Conservation (phyloP, 2,888 invertebrate species). For the Phortica okadai region DNA sequence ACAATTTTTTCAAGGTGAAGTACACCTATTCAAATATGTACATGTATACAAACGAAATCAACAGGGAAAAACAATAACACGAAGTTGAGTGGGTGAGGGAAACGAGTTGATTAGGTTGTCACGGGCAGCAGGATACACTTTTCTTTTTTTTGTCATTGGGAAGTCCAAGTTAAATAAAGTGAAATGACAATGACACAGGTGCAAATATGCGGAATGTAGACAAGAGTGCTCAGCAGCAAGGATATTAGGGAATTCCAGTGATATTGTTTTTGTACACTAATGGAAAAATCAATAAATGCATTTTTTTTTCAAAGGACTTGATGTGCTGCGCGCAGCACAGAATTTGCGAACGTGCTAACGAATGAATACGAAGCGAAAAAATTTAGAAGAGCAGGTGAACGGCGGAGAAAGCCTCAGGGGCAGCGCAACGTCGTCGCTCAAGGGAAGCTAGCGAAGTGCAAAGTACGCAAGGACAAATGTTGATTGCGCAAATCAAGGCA, state of each 20-base stretch:
- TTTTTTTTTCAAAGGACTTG: background rate
- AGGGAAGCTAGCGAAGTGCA: slow-evolving; percentile 27
- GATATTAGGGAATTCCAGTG: background rate
- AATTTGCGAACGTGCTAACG: slow-evolving; percentile 10
- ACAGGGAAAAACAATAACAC: slow-evolving; percentile 10
- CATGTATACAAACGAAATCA: slow-evolving; percentile 6
- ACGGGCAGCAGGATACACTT: background rate
- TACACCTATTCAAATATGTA: background rate
- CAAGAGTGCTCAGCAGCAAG: background rate
- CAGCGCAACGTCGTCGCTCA: slow-evolving; percentile 53
- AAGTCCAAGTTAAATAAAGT: slow-evolving; percentile 28
- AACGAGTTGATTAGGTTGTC: background rate
- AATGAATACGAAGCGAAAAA: slow-evolving; percentile 43
- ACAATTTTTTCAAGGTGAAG: slow-evolving; percentile 23
- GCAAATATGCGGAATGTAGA: slow-evolving; percentile 49
- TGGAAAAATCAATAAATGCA: slow-evolving; percentile 42
- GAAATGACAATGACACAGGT: background rate
- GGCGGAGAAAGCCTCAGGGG: background rate
- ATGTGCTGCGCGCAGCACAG: background rate
- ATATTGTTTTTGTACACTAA: too few relatives aligned
- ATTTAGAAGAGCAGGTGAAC: background rate
- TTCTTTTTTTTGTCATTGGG: slow-evolving; percentile 5
- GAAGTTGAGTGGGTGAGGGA: background rate
- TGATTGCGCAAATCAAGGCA: slow-evolving; percentile 54
- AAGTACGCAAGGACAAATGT: slow-evolving; percentile 56